phyloP scores from a whole-genome alignment of 1,140 invertebrate species.

The Heliothis virescens region DNA sequence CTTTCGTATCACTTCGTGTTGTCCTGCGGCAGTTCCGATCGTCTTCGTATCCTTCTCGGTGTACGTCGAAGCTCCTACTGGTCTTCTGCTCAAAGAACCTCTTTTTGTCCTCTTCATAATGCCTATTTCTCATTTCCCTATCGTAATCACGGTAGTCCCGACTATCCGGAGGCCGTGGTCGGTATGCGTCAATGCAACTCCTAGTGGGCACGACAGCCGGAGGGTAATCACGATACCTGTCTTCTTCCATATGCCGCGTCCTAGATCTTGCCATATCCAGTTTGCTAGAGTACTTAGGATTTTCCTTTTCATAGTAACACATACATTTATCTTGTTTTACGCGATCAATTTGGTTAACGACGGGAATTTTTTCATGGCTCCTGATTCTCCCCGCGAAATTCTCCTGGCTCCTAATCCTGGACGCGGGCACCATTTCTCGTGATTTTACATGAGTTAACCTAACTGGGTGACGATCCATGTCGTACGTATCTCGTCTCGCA shows the following conservation, averaged over 20 bases:
- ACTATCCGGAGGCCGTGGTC: conserved; percentile 41
- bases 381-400: conserved; percentile 57
- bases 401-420: conserved; percentile 68
- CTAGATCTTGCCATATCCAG: conserved; percentile 61
- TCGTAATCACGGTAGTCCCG: conserved; percentile 68
- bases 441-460: conserved; percentile 61
- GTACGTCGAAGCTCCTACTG: conserved; percentile 75
- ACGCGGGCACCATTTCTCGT: conserved; percentile 61
- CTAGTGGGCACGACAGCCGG: conserved; percentile 55
- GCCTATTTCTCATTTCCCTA: conserved; percentile 39
- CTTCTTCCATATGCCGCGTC: conserved; percentile 54
- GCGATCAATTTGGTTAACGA: conserved; percentile 8
- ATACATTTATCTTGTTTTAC: conserved; percentile 60
- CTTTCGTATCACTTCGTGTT: conserved; percentile 66
- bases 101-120: conserved; percentile 66
- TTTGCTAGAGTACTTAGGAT: conserved; percentile 69
- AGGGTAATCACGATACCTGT: conserved; percentile 62
- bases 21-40: conserved; percentile 66
- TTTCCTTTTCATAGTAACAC: conserved; percentile 66
- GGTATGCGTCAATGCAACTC: conserved; percentile 64
- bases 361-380: conserved; percentile 60
- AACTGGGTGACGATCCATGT: conserved; percentile 58
- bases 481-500: conserved; percentile 57
- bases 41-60: conserved; percentile 61
- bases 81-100: conserved; percentile 69